Conservation (phyloP, 2,888 invertebrate species). For the Hirtodrosophila alboralis region DNA sequence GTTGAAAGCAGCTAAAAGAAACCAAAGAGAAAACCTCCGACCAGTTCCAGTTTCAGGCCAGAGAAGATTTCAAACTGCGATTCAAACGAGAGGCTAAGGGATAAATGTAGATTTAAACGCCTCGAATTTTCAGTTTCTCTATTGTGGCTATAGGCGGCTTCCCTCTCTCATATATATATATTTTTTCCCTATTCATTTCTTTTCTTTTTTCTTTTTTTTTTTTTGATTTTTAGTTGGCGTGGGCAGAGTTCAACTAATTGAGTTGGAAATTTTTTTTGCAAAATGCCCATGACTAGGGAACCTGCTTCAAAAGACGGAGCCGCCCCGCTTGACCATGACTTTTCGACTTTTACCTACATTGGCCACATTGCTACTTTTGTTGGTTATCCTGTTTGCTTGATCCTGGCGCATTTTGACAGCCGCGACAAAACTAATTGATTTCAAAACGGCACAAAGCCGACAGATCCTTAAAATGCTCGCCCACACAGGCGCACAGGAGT, state of each 20-base stretch:
- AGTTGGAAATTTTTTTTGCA: conserved; percentile 74
- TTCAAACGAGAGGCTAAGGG: conserved; percentile 41
- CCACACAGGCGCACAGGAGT: conserved; percentile 47
- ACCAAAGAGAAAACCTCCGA: conserved; percentile 34
- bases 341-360: conserved; percentile 48
- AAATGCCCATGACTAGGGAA: conserved; percentile 54
- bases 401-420: conserved; percentile 80
- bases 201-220: conserved; percentile 22
- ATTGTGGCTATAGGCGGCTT: conserved; percentile 56
- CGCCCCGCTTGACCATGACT: conserved; percentile 44
- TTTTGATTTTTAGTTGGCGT: conserved; percentile 43
- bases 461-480: conserved; percentile 52
- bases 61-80: no score
- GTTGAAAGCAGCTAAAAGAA: conserved; percentile 67
- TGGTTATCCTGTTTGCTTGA: conserved; percentile 26
- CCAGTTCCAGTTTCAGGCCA: conserved; percentile 25
- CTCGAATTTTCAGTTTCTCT: conserved; percentile 62
- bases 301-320: conserved; percentile 46
- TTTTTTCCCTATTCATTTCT: conserved; percentile 27
- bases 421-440: conserved; percentile 84
- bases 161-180: no score
- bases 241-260: conserved; percentile 76
- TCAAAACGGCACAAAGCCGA: conserved; percentile 80
- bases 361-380: no score
- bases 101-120: conserved; percentile 81